These are phyloP conservation scores for Urocynchramus pylzowi DNA, from an alignment of 2,113 vertebrate species.

Conservation along the genomic window DNA sequence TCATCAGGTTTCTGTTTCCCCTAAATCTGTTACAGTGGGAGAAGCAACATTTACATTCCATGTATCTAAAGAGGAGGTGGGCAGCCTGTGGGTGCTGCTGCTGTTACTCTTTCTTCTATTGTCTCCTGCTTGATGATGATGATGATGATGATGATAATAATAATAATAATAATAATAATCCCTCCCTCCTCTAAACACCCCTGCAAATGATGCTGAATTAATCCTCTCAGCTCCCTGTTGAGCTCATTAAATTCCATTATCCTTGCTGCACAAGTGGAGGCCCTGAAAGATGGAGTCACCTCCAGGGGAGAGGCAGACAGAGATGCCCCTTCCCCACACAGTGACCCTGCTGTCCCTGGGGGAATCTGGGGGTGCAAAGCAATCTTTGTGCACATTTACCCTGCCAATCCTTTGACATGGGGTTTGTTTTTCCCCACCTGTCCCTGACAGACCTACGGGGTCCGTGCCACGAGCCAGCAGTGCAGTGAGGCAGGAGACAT, in stretches of 20 bases:
- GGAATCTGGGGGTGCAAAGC: not conserved
- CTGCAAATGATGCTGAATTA: slow-evolving; percentile 51
- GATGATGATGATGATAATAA: no score
- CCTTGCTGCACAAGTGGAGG: slow-evolving; percentile 15
- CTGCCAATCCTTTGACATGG: not conserved
- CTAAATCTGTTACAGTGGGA: not conserved
- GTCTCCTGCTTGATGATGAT: not conserved
- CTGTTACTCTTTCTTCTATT: not conserved
- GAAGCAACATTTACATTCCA: not conserved
- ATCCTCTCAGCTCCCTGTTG: slow-evolving; percentile 48
- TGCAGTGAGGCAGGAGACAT: slow-evolving; percentile 91
- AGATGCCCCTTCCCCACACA: not conserved
- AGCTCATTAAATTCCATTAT: slow-evolving; percentile 57
- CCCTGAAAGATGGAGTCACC: slow-evolving; percentile 33
- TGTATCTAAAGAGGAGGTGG: not conserved
- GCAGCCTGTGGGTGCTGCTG: slow-evolving; percentile 8
- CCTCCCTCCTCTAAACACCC: slow-evolving; percentile 5
- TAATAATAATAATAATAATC: not conserved
- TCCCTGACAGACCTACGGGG: slow-evolving; percentile 82
- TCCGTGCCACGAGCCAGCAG: slow-evolving; percentile 91
- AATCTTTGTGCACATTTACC: not conserved
- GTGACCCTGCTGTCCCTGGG: fast-evolving
- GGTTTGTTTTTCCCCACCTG: not conserved
- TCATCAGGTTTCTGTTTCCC: not conserved
- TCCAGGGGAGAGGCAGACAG: not conserved